phyloP scores from a whole-genome alignment of 1,140 invertebrate genomes.

The Drosophila micromelanica region DNA sequence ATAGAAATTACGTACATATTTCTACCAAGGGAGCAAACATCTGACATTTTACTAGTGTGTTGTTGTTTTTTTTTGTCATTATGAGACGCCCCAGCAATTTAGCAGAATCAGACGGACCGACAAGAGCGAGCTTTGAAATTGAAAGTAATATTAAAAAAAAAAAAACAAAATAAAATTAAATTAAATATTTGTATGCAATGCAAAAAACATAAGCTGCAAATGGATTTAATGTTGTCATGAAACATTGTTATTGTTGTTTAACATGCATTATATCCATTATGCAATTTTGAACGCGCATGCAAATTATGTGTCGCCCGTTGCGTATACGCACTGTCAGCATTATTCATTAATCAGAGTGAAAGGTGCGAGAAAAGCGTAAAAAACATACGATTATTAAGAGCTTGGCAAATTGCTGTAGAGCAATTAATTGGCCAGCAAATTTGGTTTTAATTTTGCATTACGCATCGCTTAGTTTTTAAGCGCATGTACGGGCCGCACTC shows the following conservation, averaged over 20 bases:
- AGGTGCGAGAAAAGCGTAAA: background rate
- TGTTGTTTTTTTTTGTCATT: conserved; percentile 47
- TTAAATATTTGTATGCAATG: background rate
- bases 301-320: conserved; percentile 57
- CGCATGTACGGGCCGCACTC: conserved; percentile 11
- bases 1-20: conserved; percentile 63
- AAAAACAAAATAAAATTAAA: background rate
- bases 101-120: conserved; percentile 20
- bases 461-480: conserved; percentile 54
- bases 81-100: conserved; percentile 65
- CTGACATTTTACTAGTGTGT: conserved; percentile 33
- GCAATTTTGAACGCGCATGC: conserved; percentile 33
- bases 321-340: conserved; percentile 75
- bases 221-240: conserved; percentile 8
- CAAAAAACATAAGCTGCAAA: conserved; percentile 11
- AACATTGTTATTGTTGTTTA: conserved; percentile 1
- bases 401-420: conserved; percentile 44
- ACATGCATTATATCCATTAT: conserved; percentile 14
- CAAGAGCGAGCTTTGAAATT: background rate
- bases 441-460: conserved; percentile 62
- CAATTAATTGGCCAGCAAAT: conserved; percentile 64
- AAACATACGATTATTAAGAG: conserved; percentile 56
- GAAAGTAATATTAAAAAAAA: background rate
- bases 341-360: conserved; percentile 61
- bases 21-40: conserved; percentile 35